These are phyloP conservation scores for Sinopyrophorus schimmeli DNA, from an alignment of 2,888 invertebrate species.

Conservation along the genomic window DNA sequence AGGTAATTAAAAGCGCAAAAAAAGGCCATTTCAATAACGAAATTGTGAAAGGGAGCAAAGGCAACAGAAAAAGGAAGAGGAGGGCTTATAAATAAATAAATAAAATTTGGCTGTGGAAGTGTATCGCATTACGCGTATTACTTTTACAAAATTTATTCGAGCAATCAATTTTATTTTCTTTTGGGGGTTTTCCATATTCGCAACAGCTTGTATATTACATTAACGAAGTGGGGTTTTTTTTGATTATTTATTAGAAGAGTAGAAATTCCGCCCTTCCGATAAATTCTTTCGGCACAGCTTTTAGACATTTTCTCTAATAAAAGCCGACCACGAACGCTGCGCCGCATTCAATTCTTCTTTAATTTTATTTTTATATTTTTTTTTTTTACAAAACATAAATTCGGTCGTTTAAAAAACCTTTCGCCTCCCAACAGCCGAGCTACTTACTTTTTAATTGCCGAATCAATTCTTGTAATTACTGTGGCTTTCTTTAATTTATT, in stretches of 20 bases:
- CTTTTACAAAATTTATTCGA: slow-evolving; percentile 12
- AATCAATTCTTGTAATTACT: slow-evolving; percentile 27
- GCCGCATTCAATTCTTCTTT: slow-evolving; percentile 24
- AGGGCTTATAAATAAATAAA: no score
- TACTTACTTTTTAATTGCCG: slow-evolving; percentile 21
- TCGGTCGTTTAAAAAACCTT: slow-evolving; percentile 9
- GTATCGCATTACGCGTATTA: no score
- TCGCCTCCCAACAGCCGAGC: slow-evolving; percentile 6
- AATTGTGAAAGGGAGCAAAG: no score
- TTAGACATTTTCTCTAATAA: slow-evolving; percentile 20
- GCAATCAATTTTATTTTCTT: slow-evolving; percentile 19
- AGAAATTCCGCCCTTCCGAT: slow-evolving; percentile 23
- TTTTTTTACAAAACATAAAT: slow-evolving; percentile 29
- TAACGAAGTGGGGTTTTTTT: slow-evolving; percentile 26
- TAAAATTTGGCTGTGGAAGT: no score
- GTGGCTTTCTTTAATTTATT: slow-evolving; percentile 21
- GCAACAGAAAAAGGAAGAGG: no score
- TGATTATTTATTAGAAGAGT: slow-evolving; percentile 24
- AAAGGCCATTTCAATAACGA: no score
- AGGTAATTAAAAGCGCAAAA: no score
- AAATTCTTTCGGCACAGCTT: slow-evolving; percentile 24
- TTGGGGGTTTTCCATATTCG: slow-evolving; percentile 16
- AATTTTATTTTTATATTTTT: slow-evolving; percentile 29
- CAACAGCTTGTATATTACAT: slow-evolving; percentile 24
- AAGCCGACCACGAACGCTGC: slow-evolving; percentile 23